Evolutionary conservation across 2,113 vertebrate species (phyloP), one percentile per base, ranked within the genome.

Genomic region (Proterorhinus semilunaris): DNA sequence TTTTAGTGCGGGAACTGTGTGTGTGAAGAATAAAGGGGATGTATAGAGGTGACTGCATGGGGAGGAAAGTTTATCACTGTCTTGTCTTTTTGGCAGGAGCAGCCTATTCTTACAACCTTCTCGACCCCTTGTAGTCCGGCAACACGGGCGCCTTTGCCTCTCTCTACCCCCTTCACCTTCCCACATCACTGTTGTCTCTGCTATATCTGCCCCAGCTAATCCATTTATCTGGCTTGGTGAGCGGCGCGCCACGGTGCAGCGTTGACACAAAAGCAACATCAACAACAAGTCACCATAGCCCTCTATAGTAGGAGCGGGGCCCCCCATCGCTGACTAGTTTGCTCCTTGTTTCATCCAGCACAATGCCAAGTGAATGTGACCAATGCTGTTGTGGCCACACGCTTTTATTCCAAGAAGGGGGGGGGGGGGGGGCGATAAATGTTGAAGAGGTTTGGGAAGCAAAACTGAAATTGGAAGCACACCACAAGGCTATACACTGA

Each of bases 41-140:
- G 89, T 61, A 87, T 88, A 87, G 91, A 90, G 88, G 90, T 91
- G 90, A 91, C 86, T 85, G 84, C 85, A 81, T 74, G 79, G 88
- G 89, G 89, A 91, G 91, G 91, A 93, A 95, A 95, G 94, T 96
- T 96, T 94, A 94, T 95, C 93, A 94, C 91, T 92, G 92, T 93
- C 92, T 92, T 93, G 90, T 95, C 92, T 86, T 83, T 90, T 91
- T 92, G 93, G 91, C 91, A 89, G 88, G 91, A 91, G 91, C 92
- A 85, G 88, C 91, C 90, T 86, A 92, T 90, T 92, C 92, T 90
- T 91, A 88, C 90, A 88, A 75, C 70, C 76, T 83, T 81, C 75
- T 81, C 78, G 80, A 91, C 91, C 89, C 84, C 89, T 90, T 92
- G 86, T 87, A 80, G 84, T 90, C 91, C 83, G 75, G 88, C 83